Evolutionary conservation across 2,113 vertebrate genomes (phyloP).

Genomic region (Epinephelus cyanopodus): DNA sequence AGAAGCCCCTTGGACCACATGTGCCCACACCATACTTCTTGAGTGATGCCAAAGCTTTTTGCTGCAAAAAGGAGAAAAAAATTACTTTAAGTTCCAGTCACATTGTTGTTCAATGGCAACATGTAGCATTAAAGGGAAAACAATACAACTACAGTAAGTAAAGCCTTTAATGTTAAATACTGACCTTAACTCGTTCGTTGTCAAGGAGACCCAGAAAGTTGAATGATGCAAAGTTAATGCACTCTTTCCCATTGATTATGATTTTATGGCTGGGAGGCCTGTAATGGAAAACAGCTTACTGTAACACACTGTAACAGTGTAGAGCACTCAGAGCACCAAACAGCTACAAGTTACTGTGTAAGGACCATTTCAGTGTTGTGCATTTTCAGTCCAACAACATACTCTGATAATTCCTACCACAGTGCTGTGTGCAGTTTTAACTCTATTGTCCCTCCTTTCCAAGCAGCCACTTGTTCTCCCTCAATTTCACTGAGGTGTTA

Average conservation of each 20-base stretch:
- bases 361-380: neutral
- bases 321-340: neutral
- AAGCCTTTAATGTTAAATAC: slow-evolving; percentile 43
- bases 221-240: slow-evolving; percentile 96
- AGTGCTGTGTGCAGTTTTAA: too few species aligned
- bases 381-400: too few species aligned
- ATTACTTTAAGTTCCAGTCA: neutral
- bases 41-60: slow-evolving; percentile 91
- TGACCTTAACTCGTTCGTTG: slow-evolving; percentile 93
- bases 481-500: too few species aligned
- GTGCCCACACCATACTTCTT: slow-evolving; percentile 97
- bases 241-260: slow-evolving; percentile 93
- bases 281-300: slow-evolving; percentile 55
- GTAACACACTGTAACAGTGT: neutral
- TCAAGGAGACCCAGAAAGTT: slow-evolving; percentile 96
- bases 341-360: neutral
- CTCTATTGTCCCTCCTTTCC: too few species aligned
- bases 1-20: slow-evolving; percentile 97
- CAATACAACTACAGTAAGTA: neutral
- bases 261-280: slow-evolving; percentile 94
- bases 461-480: too few species aligned
- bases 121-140: neutral
- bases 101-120: neutral
- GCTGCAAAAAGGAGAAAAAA: slow-evolving; percentile 76
- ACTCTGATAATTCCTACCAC: too few species aligned